phyloP scores from a whole-genome alignment of 2,797 vertebrate genomes.

The Xiphorhynchus erythropygius region DNA sequence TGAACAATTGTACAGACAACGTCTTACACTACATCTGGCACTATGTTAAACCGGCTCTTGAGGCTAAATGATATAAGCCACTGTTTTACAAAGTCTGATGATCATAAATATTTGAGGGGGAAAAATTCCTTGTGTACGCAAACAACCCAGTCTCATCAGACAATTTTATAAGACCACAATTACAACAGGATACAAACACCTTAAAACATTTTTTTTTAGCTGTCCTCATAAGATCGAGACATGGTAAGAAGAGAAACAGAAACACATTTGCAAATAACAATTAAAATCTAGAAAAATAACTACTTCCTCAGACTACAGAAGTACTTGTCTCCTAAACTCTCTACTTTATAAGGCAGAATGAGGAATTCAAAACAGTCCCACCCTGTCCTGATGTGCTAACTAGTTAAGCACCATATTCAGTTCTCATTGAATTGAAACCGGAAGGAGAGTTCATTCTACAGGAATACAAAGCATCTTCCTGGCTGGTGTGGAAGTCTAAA shows the following conservation, averaged over 20 bases:
- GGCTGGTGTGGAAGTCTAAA: background rate
- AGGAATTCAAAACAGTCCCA: background rate
- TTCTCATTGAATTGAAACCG: background rate
- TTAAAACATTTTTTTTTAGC: background rate
- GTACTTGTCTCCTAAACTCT: background rate
- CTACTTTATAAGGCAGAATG: background rate
- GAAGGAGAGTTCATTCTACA: background rate
- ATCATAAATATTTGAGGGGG: background rate
- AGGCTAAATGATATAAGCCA: background rate
- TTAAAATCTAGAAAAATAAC: background rate
- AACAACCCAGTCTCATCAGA: background rate
- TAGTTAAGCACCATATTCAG: background rate
- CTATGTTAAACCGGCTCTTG: background rate
- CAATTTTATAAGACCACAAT: background rate
- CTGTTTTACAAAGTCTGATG: background rate
- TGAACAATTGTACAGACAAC: background rate
- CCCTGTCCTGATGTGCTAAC: background rate
- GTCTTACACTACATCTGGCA: background rate
- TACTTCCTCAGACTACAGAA: rapidly evolving
- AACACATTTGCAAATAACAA: background rate
- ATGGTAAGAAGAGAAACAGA: background rate
- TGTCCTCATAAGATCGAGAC: background rate
- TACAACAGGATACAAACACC: background rate
- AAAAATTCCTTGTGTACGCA: too few species aligned
- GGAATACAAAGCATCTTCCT: background rate